Evolutionary conservation across 2,797 vertebrate species (phyloP).

Genomic region (Sorex maritimensis): DNA sequence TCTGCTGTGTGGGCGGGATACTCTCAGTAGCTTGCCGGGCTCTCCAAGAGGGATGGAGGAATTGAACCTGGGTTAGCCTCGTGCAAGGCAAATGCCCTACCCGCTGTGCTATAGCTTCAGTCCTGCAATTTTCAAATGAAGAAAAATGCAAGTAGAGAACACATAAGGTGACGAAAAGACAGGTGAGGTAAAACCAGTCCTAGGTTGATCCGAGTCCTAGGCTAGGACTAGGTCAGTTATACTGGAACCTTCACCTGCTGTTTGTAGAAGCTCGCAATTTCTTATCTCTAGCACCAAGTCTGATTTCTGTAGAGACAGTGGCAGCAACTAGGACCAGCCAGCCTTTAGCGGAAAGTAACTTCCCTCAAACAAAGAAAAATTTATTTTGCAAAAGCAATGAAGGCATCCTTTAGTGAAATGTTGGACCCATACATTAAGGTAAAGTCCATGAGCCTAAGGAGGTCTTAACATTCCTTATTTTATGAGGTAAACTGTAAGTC

Average conservation of each 20-base stretch:
- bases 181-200: background rate
- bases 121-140: background rate
- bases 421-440: background rate
- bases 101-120: no score
- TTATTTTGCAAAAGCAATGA: slow-evolving; percentile 39
- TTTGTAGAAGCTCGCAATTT: background rate
- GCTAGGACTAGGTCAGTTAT: background rate
- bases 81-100: no score
- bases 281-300: background rate
- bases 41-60: no score
- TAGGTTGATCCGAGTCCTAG: background rate
- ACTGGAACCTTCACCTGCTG: fast-evolving
- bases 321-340: slow-evolving; percentile 18
- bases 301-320: background rate
- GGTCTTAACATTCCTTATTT: slow-evolving; percentile 32
- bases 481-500: background rate
- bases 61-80: no score
- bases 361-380: background rate
- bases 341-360: background rate
- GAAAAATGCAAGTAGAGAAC: background rate
- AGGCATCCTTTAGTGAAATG: slow-evolving; percentile 22
- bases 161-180: background rate
- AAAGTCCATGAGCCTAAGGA: background rate
- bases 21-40: no score
- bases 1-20: no score